Base-by-base conservation (phyloP, 2,888 invertebrate species). In the Pardosa pseudoannulata region DNA sequence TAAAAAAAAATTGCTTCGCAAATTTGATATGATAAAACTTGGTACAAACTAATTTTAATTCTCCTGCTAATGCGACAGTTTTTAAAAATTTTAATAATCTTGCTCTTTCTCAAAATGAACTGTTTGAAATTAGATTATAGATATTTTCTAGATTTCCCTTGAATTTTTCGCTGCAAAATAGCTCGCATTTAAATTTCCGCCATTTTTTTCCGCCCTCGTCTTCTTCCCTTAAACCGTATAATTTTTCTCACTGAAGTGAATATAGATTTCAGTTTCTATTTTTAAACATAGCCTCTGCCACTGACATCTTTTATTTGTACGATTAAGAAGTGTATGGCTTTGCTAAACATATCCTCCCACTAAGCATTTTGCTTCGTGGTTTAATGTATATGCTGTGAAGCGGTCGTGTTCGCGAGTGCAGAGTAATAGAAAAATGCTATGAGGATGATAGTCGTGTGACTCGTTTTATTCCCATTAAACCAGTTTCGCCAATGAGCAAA, bases 241-340 rank as follows among this genome's bases (percentile, higher is more conserved):
- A 67, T 67, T 67, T n/a, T 67, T 67, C 27, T 32, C 32, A 27
- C n/a, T 32, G 67, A 67, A 67, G 67, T 67, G 67, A 67, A 79
- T 79, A 79, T 79, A 79, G 79, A 79, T 79, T 79, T 79, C 71
- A 39, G 72, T 79, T 79, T 79, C 79, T 79, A 79, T 79, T 71
- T 79, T 79, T 79, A 79, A 79, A 79, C 79, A 39, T 72, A 79
- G 72, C 79, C 79, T 79, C 79, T 46, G 39, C 71, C 72, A 72
- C 79, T 79, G 79, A 79, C 79, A 71, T 79, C 79, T 79, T 79
- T 79, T 79, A 71, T 79, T 79, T 72, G 79, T 79, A 71, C 71
- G 79, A 79, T 79, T 72, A 79, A 70, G 70, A 70, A 70, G 79
- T 79, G 79, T 79, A 79, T 64, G 64, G 65, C 75, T 76, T 76